Conservation (phyloP, 2,888 invertebrate genomes). For the Lasioglossum malachurum region DNA sequence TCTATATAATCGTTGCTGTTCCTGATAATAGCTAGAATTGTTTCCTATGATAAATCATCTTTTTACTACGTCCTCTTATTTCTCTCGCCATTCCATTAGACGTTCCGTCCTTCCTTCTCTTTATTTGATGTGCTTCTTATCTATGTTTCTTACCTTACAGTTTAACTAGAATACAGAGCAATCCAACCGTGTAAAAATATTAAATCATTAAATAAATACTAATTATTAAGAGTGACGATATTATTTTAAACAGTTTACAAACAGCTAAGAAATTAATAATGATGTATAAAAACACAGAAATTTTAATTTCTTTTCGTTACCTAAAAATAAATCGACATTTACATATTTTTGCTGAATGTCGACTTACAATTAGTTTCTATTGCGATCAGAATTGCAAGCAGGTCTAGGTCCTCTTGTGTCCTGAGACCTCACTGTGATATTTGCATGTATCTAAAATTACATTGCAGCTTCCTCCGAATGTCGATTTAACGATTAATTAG, state of each 20-base stretch:
- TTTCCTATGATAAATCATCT: slow-evolving; percentile 10
- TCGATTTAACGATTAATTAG: not conserved
- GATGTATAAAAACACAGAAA: too few relatives aligned
- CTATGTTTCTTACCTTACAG: not conserved
- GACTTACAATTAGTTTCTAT: not conserved
- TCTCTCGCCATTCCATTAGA: slow-evolving; percentile 11
- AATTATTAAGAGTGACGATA: not conserved
- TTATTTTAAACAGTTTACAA: not conserved
- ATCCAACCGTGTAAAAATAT: not conserved
- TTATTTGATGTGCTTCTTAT: not conserved
- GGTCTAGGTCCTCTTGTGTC: not conserved
- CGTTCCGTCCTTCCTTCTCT: not conserved
- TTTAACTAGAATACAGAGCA: not conserved
- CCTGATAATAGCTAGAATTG: not conserved
- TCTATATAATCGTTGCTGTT: not conserved
- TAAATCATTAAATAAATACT: not conserved
- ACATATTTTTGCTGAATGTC: not conserved
- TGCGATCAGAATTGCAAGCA: not conserved
- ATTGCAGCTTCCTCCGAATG: not conserved
- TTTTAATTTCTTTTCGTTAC: too few relatives aligned
- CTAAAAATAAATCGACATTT: too few relatives aligned
- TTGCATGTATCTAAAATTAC: not conserved
- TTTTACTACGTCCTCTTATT: not conserved
- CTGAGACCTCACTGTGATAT: not conserved
- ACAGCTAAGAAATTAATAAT: too few relatives aligned